Evolutionary conservation across 2,888 invertebrate genomes (phyloP).

Genomic region (Xestobium rufovillosum): DNA sequence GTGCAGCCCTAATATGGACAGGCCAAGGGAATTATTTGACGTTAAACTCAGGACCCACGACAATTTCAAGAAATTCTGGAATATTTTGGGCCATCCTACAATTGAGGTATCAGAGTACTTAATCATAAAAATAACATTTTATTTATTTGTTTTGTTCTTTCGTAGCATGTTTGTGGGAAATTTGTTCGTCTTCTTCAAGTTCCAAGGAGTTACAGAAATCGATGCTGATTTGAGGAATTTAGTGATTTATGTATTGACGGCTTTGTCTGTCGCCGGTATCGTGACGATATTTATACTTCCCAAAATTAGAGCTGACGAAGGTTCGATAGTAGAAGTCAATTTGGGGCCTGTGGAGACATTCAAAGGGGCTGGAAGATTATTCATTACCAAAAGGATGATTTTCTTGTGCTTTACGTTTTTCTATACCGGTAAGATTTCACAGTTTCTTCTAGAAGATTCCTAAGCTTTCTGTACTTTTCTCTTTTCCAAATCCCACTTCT

Average conservation of each 20-base stretch:
- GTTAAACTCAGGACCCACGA: slow-evolving; percentile 77
- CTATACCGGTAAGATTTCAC: slow-evolving; percentile 68
- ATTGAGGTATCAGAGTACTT: slow-evolving; percentile 55
- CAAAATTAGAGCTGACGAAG: slow-evolving; percentile 46
- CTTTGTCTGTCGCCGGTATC: slow-evolving; percentile 64
- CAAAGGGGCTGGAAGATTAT: slow-evolving; percentile 65
- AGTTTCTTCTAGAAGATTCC: no score
- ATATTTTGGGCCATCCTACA: slow-evolving; percentile 97
- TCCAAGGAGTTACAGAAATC: slow-evolving; percentile 72
- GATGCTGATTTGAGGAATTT: slow-evolving; percentile 62
- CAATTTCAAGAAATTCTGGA: slow-evolving; percentile 90
- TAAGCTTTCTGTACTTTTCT: no score
- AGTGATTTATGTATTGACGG: slow-evolving; percentile 75
- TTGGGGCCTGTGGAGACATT: slow-evolving; percentile 61
- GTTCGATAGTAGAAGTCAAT: slow-evolving; percentile 35
- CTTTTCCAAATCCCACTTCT: no score
- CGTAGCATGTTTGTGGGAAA: slow-evolving; percentile 91
- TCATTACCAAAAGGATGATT: slow-evolving; percentile 77
- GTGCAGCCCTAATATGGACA: slow-evolving; percentile 94
- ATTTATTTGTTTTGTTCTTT: no score
- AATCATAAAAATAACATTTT: background rate
- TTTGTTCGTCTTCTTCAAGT: slow-evolving; percentile 86
- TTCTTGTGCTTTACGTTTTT: slow-evolving; percentile 78
- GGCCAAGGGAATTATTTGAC: slow-evolving; percentile 90
- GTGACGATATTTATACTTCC: slow-evolving; percentile 59